Base-by-base conservation (phyloP, 2,113 vertebrate genomes). In the Corythaeola cristata region DNA sequence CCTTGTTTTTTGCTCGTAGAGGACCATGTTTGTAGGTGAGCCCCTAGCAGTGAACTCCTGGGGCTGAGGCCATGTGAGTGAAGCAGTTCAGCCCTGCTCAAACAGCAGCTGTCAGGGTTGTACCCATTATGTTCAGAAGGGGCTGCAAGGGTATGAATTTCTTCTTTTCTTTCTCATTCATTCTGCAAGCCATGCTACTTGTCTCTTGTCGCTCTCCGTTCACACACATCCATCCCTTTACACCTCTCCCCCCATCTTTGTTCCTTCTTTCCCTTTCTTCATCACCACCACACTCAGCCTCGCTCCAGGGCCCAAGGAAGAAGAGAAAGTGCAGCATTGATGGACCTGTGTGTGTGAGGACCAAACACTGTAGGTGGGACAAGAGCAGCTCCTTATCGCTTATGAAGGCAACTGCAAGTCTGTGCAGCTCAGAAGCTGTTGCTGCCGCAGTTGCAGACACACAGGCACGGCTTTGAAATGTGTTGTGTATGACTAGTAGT, bases 271-370 rank as follows among this genome's bases (percentile, higher is more conserved):
- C 13, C 22, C 18, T 52, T 56, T 33, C 30, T 62, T 82, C 12
- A 10, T 21, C n/a, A 22, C 2, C 8, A 2, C 26, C 33, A 14
- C 5, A 0, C 30, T 71, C 14, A 52, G 37, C 30, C 44, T 67
- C 44, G 13, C 28, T 80, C 32, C 14, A 30, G 35, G 27, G 20
- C 26, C 10, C 0, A 4, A 49, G 11, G 12, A 49, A 64, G 62
- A 53, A 14, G 52, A 55, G 33, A 71, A 44, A 22, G 22, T 41
- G 33, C 30, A 28, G 26, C 5, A 6, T 64, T 74, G 33, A 21
- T 53, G 37, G 26, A 50, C 7, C 1, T 8, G 8, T 0, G 0
- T 32, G 5, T 30, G 12, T 37, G 20, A 68, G n/a, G 32, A 59
- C 22, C 7, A 11, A 2, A 14, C 5, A 1, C 50, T 37, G 20